phyloP scores from a whole-genome alignment of 2,797 vertebrate genomes.

The Acanthornis magna region DNA sequence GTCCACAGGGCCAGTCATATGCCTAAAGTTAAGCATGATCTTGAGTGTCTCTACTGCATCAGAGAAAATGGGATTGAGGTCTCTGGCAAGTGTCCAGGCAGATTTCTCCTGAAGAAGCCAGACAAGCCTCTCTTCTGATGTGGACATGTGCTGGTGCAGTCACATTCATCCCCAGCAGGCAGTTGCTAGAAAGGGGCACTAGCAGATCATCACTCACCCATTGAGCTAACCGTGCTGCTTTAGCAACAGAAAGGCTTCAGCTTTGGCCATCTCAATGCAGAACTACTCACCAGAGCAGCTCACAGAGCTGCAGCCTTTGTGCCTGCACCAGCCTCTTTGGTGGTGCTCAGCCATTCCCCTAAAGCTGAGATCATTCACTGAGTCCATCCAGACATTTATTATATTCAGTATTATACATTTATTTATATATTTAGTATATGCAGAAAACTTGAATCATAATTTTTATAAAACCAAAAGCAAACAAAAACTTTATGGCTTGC shows the following conservation, averaged over 20 bases:
- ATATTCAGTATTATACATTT: not conserved
- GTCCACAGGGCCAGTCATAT: not conserved
- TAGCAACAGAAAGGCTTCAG: not conserved
- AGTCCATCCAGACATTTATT: not conserved
- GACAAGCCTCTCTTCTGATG: not conserved
- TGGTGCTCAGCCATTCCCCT: not conserved
- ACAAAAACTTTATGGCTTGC: not conserved
- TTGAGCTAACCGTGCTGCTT: not conserved
- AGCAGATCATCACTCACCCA: not conserved
- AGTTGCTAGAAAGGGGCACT: not conserved
- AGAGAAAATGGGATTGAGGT: not conserved
- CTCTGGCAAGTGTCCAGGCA: not conserved
- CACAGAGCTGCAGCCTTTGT: not conserved
- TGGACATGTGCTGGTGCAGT: not conserved
- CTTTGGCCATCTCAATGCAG: not conserved
- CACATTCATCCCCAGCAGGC: not conserved
- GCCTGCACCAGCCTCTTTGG: not conserved
- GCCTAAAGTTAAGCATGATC: slow-evolving; percentile 2
- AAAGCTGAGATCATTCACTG: not conserved
- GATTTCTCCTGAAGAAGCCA: not conserved
- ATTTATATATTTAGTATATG: not conserved
- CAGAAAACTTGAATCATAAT: not conserved
- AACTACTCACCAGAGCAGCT: not conserved
- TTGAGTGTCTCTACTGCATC: not conserved
- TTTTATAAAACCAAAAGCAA: not conserved